Conservation (phyloP, 2,113 vertebrate genomes). For the Rattus norvegicus region DNA sequence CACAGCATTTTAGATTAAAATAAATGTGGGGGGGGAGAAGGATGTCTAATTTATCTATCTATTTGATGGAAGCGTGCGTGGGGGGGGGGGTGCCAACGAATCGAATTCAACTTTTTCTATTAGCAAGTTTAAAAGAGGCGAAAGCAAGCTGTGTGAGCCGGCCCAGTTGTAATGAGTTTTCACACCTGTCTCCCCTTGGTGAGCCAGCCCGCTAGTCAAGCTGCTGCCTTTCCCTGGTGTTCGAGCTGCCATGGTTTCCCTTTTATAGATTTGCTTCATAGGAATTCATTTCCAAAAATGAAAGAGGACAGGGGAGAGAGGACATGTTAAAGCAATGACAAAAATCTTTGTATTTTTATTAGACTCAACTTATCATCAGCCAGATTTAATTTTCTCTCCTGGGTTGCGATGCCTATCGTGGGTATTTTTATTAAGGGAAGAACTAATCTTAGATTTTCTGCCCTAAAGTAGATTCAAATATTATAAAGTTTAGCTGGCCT, state of each 20-base stretch:
- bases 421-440: constrained; percentile 69
- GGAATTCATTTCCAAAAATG: constrained; percentile 74
- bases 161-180: constrained; percentile 76
- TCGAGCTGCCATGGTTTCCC: constrained; percentile 56
- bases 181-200: constrained; percentile 59
- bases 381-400: constrained; percentile 73
- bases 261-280: constrained; percentile 58
- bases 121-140: constrained; percentile 58
- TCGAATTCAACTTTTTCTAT: constrained; percentile 73
- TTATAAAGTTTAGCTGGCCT: neutral
- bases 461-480: constrained; percentile 1
- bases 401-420: constrained; percentile 27
- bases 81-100: constrained; percentile 31
- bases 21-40: constrained; percentile 31
- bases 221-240: constrained; percentile 30
- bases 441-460: constrained; percentile 52
- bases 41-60: constrained; percentile 61
- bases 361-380: constrained; percentile 64
- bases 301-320: constrained; percentile 59
- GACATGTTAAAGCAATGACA: constrained; percentile 66
- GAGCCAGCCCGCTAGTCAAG: constrained; percentile 60
- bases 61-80: constrained; percentile 43
- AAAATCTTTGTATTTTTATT: constrained; percentile 67
- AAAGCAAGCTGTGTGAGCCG: constrained; percentile 61
- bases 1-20: constrained; percentile 65